Conservation (phyloP, 1,140 invertebrate species). For the Drosophila lacertosa region DNA sequence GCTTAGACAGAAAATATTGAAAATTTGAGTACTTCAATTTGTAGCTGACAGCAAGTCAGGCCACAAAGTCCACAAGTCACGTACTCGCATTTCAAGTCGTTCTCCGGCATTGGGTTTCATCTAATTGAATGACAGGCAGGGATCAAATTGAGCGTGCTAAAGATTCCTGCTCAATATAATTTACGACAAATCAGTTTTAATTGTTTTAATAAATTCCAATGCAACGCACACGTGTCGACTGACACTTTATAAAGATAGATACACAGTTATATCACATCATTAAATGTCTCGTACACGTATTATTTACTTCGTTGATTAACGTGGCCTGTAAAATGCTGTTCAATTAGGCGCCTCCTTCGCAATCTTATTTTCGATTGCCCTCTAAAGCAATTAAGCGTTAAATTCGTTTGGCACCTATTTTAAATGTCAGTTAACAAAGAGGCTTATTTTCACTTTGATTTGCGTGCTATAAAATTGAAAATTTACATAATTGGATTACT, state of each 20-base stretch:
- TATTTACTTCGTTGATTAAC: constrained; percentile 60
- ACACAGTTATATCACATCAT: constrained; percentile 10
- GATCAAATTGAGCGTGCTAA: constrained; percentile 43
- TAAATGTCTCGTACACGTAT: constrained; percentile 24
- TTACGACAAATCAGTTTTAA: constrained; percentile 71
- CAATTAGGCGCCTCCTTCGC: constrained; percentile 49
- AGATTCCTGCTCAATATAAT: constrained; percentile 46
- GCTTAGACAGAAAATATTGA: no score
- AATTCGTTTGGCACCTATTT: constrained; percentile 48
- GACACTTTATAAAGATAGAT: constrained; percentile 65
- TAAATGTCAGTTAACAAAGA: constrained; percentile 5
- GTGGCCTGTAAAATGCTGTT: constrained; percentile 48
- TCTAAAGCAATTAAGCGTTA: constrained; percentile 58
- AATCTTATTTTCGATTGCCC: constrained; percentile 22
- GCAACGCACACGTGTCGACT: constrained; percentile 49
- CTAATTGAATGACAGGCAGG: constrained; percentile 66
- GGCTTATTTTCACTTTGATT: not conserved
- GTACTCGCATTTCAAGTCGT: constrained; percentile 54
- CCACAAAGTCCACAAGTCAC: constrained; percentile 49
- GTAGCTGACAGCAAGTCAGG: not conserved
- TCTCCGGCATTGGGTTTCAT: constrained; percentile 40
- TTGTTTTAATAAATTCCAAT: constrained; percentile 70
- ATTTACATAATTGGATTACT: not conserved
- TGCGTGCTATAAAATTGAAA: not conserved
- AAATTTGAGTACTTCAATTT: not conserved